A percentile compares a stretch with the other conserved stretches of the same genome.
These are phyloP conservation scores for Cryptomyrus ogoouensis DNA, from an alignment of 2,113 vertebrate genomes.

Conservation along the genomic window DNA sequence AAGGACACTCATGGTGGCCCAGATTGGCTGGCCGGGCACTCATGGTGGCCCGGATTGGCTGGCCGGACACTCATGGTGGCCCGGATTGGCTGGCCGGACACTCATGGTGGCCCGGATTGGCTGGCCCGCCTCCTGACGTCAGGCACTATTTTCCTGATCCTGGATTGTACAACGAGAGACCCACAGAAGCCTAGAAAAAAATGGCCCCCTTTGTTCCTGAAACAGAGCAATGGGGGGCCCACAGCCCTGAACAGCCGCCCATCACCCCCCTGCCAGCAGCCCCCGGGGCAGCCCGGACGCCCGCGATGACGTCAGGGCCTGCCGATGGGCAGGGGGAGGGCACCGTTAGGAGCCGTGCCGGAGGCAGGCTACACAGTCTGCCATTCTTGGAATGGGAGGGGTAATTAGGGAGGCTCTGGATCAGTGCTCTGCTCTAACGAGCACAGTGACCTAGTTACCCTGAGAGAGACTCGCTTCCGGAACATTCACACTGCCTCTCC, in stretches of 20 bases:
- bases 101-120: not conserved
- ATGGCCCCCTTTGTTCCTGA: conserved; percentile 35
- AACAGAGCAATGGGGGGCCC: conserved; percentile 33
- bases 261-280: not conserved
- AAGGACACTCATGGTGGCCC: not conserved
- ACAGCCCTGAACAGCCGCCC: not conserved
- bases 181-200: conserved; percentile 24
- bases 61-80: not conserved
- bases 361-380: conserved; percentile 38
- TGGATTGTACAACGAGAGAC: conserved; percentile 14
- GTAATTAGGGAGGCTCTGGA: conserved; percentile 44
- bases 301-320: conserved; percentile 35
- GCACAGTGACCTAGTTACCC: conserved; percentile 68
- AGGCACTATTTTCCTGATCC: conserved; percentile 21
- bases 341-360: conserved; percentile 41
- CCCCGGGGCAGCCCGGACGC: not conserved
- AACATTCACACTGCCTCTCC: conserved; percentile 40
- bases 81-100: not conserved
- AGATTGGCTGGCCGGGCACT: not conserved
- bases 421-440: conserved; percentile 47
- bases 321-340: conserved; percentile 31
- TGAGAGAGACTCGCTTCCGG: conserved; percentile 54
- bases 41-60: not conserved
- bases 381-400: conserved; percentile 48
- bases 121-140: conserved; percentile 30